Conservation (phyloP, 2,113 vertebrate species). For the Athene noctua region DNA sequence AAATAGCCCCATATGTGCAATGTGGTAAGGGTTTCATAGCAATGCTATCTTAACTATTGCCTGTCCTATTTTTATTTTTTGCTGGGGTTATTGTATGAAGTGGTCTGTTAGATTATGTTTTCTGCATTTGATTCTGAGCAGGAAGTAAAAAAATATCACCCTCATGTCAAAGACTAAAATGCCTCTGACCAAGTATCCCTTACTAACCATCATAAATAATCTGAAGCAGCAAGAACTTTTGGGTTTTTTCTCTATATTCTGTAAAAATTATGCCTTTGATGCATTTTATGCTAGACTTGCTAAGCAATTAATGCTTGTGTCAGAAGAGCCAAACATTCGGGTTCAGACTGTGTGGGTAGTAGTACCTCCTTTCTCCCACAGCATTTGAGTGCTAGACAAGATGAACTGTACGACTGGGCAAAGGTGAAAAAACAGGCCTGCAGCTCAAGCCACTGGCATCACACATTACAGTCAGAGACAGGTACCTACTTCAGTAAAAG, state of each 20-base stretch:
- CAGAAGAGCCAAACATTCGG: background rate
- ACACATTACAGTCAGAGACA: background rate
- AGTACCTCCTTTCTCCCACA: background rate
- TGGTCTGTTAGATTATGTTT: background rate
- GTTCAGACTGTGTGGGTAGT: background rate
- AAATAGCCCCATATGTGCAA: slow-evolving; percentile 66
- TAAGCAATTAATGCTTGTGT: background rate
- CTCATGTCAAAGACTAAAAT: background rate
- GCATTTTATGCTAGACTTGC: background rate
- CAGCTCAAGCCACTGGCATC: background rate
- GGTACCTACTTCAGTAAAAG: background rate
- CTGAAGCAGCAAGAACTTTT: background rate
- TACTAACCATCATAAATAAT: background rate
- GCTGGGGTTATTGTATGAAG: background rate
- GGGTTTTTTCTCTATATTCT: background rate
- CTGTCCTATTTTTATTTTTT: slow-evolving; percentile 26
- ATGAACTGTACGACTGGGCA: background rate
- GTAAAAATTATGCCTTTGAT: background rate
- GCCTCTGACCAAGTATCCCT: background rate
- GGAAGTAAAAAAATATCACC: background rate
- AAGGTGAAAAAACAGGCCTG: background rate
- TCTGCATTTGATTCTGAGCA: background rate
- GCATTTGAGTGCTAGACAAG: background rate
- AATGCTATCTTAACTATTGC: slow-evolving; percentile 62
- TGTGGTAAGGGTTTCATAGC: slow-evolving; percentile 47